These are phyloP conservation scores for Neogale vison DNA, from an alignment of 2,113 vertebrate species.

Conservation along the genomic window DNA sequence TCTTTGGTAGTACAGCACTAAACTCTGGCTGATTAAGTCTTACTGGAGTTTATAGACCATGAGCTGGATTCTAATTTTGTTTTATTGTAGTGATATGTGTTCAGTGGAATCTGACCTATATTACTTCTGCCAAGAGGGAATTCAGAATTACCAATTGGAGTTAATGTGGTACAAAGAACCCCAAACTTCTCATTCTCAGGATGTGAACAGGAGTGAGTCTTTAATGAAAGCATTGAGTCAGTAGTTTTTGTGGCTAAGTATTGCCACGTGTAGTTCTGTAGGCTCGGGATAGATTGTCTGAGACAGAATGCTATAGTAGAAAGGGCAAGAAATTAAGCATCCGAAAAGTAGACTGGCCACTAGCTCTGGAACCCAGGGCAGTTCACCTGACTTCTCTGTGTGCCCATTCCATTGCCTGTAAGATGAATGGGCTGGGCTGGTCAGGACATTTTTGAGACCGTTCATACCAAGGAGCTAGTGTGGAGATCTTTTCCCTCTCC, in stretches of 20 bases:
- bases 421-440: background rate
- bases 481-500: background rate
- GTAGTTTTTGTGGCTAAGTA: slow-evolving; percentile 57
- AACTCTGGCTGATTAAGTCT: slow-evolving; percentile 42
- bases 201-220: background rate
- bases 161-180: slow-evolving; percentile 63
- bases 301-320: background rate
- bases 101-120: slow-evolving; percentile 66
- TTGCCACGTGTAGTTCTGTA: background rate
- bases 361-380: background rate
- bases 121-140: slow-evolving; percentile 65
- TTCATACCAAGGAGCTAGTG: background rate
- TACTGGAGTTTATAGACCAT: background rate
- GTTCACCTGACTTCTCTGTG: background rate
- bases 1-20: background rate
- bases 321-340: background rate
- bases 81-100: slow-evolving; percentile 35
- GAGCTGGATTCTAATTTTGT: background rate
- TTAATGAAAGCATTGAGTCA: slow-evolving; percentile 55
- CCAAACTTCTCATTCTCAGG: slow-evolving; percentile 30
- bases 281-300: background rate
- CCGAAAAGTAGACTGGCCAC: background rate
- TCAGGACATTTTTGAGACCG: background rate
- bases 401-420: background rate
- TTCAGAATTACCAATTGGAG: slow-evolving; percentile 19